Base-by-base conservation (phyloP, 2,888 invertebrate genomes). In the Xestia ashworthii region DNA sequence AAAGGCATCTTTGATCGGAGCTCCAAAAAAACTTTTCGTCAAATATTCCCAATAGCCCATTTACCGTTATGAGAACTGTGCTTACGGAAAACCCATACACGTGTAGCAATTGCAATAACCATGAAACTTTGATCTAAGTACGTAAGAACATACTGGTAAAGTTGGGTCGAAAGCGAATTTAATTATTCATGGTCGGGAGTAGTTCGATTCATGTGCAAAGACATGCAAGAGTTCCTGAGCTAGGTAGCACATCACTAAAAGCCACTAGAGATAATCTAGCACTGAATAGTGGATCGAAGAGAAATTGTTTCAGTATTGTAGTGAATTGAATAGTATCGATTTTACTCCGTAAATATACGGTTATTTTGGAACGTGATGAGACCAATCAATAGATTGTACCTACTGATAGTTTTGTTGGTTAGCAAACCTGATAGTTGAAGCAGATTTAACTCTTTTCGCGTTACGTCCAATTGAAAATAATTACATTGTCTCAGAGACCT, bases 141-240 rank as follows among this genome's bases (percentile, higher is more conserved):
- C 68, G 69, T 70, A 64, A 74, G 38, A 67, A 44, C 32, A 48
- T 50, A 72, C 46, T 19, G 48, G 58, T 74, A 53, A 60, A 72
- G 62, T 70, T 71, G 64, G 74, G 70, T 70, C 70, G 71, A 70
- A 53, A 79, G 79, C 55, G 75, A 78, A 67, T 73, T 83, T 85
- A 84, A 84, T 44, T 19, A 84, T 84, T 85, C 83, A 84, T 82
- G 67, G 9, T 50, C 65, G 41, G 19, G 46, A 58, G 58, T n/a
- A 41, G 60, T 72, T 70, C 82, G 62, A 68, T 74, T 71, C 69
- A 70, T 50, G 71, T 22, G 48, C 55, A 48, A 8, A 75, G 69
- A 53, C 55, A 64, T 67, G 58, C 41, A 70, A 82, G 66, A 76
- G 22, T 41, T 62, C 41, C 25, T 44, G 68, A 72, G 55, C 62